Base-by-base conservation (phyloP, 1,140 invertebrate genomes). In the Drosophila pseudoananassae region DNA sequence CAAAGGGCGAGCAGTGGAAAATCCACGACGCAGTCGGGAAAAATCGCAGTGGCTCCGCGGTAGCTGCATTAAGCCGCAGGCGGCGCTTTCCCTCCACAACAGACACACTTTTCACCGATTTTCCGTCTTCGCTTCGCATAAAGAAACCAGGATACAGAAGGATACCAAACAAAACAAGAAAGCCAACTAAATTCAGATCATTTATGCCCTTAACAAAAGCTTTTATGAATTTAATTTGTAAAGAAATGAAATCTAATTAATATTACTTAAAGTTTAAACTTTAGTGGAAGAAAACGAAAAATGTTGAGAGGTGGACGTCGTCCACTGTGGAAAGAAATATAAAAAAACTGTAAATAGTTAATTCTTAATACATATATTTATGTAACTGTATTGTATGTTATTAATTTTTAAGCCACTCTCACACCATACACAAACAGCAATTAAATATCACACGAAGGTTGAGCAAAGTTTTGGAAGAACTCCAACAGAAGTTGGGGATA, bases 191-290 rank as follows among this genome's bases (percentile, higher is more conserved):
- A 33, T 74, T 33, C 64, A 47, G 60, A 61, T 71, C 65, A 76
- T 88, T 88, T 88, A 76, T 76, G 75, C 65, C 71, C 71, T 79
- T 85, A 88, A 83, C 66, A 51, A 52, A 87, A 88, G 83, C 83
- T 88, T 88, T 88, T 68, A 83, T 83, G 60, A 74, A 88, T 88
- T 88, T 88, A 83, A 88, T 88, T 88, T 88, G 75, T 78, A 72
- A 46, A 57, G 54, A 49, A 49, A 77, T 59, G 50, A 52, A n/a
- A 49, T 74, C 65, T 76, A 56, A 78, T 65, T 82, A 69, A 58
- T 8, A 46, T 29, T 55, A 69, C 31, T 29, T 55, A n/a, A 60
- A 49, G 20, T 4, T 47, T 38, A 47, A 47, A n/a, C 25, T 27
- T 27, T 27, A 27, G 6, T 31, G 59, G 29, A 33, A 43, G 33